Percentiles rank a stretch among this genome's conserved stretches.
phyloP scores from a whole-genome alignment of 2,113 vertebrate genomes.

The Poecilia latipinna region DNA sequence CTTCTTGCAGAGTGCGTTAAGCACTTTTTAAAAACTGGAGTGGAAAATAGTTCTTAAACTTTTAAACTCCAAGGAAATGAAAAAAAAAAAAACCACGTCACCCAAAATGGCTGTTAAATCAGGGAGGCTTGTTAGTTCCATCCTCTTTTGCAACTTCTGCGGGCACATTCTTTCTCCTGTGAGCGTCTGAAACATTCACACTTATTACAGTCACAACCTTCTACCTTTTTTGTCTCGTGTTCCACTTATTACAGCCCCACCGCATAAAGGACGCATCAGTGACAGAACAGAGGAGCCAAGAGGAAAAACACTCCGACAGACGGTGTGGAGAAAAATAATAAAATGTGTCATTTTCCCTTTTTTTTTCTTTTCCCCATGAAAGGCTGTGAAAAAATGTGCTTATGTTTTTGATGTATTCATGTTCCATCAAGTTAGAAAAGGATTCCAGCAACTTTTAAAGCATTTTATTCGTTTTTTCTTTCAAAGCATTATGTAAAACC shows the following conservation, averaged over 20 bases:
- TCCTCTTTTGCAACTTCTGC: too few relatives aligned
- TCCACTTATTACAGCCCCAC: background rate
- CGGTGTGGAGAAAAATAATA: background rate
- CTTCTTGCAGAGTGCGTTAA: too few relatives aligned
- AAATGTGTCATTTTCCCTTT: background rate
- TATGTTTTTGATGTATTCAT: background rate
- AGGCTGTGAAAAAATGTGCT: too few relatives aligned
- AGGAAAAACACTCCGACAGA: too few relatives aligned
- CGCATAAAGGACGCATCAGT: background rate
- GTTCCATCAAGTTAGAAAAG: background rate
- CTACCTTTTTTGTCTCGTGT: constrained; percentile 1
- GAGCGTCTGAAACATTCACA: background rate
- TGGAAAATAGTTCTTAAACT: too few relatives aligned
- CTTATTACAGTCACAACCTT: background rate
- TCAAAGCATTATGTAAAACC: background rate
- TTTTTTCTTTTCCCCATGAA: background rate
- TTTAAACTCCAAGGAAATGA: too few relatives aligned
- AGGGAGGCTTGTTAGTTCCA: too few relatives aligned
- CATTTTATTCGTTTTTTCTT: background rate
- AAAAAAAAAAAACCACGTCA: too few relatives aligned
- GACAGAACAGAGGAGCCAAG: background rate
- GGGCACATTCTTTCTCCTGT: background rate
- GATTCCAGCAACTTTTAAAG: background rate
- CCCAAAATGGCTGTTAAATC: too few relatives aligned
- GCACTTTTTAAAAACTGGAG: too few relatives aligned